Conservation (phyloP, 2,113 vertebrate genomes). For the Melanocharis versteri region DNA sequence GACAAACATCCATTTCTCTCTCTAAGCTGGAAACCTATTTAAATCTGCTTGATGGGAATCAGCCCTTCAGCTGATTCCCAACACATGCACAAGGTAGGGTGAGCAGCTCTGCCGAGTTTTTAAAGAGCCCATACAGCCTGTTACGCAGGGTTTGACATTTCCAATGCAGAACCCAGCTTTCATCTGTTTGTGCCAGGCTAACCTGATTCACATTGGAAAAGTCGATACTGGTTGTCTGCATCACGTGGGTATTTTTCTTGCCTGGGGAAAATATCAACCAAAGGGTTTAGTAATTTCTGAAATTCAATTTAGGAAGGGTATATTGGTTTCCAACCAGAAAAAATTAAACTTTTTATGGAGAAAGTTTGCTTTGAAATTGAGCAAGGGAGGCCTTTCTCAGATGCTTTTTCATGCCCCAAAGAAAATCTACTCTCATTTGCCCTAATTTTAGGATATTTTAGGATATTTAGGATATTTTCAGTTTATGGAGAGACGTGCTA, state of each 20-base stretch:
- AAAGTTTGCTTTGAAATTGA: not conserved
- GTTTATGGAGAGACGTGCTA: not conserved
- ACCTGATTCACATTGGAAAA: not conserved
- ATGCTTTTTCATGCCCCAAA: not conserved
- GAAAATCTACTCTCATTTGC: not conserved
- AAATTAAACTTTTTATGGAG: not conserved
- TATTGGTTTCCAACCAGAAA: not conserved
- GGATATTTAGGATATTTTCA: too few species aligned
- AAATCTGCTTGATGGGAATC: conserved; percentile 66
- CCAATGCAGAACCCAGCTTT: not conserved
- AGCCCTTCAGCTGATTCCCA: conserved; percentile 40
- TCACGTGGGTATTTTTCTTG: not conserved
- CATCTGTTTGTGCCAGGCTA: not conserved
- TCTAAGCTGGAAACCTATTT: conserved; percentile 58
- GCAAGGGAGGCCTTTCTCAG: not conserved
- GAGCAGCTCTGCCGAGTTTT: not conserved
- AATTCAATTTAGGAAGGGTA: not conserved
- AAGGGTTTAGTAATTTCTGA: not conserved
- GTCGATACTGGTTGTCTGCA: not conserved
- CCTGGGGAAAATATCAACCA: not conserved
- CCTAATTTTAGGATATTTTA: not conserved
- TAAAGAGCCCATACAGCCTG: conserved; percentile 36
- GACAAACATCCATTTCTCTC: conserved; percentile 38
- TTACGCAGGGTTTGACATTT: not conserved
- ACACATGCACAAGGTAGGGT: conserved; percentile 24